Base-by-base conservation (phyloP, 2,113 vertebrate species). In the Hippoglossus stenolepis region DNA sequence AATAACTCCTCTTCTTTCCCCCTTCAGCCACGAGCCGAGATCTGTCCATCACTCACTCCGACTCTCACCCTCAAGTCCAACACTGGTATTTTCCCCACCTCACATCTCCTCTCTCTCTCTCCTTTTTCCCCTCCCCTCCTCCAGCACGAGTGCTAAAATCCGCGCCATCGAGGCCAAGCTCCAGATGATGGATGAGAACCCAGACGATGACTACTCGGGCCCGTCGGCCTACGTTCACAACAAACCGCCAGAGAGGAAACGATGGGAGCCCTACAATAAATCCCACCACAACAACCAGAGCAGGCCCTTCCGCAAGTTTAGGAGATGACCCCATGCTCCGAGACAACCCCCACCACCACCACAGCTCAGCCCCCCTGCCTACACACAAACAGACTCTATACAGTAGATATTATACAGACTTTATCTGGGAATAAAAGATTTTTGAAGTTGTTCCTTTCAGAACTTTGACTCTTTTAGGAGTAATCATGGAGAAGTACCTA, bases 121-220 rank as follows among this genome's bases (percentile, higher is more conserved):
- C 11, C 9, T 28, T 20, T 26, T 43, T 49, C 56, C 21, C 13
- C 26, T 28, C 49, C 81, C 59, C 20, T 13, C 28, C 59, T 85
- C 62, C 9, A 99, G 98, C 21, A 96, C 97, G 74, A 98, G 95
- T 75, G 97, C 97, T 12, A 99, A 99, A 91, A 99, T 99, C 82
- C 97, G 97, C 74, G 98, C 97, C 86, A 99, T 99, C 47, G 97
- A 99, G 93, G 97, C 98, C 77, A 99, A 99, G 93, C 96, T 99
- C 86, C 98, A 98, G 93, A 98, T 99, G 98, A 99, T 99, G 98
- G 97, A 97, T 47, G 97, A 99, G 86, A 98, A 99, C 67, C 97
- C 97, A 4, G 97, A 99, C 0, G 95, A 95, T 0, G 96, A 97
- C 77, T 96, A 96, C 65, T 91, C 96, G 0, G 96, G 96, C 18